Conservation (phyloP, 2,113 vertebrate genomes). For the Hippocampus comes region DNA sequence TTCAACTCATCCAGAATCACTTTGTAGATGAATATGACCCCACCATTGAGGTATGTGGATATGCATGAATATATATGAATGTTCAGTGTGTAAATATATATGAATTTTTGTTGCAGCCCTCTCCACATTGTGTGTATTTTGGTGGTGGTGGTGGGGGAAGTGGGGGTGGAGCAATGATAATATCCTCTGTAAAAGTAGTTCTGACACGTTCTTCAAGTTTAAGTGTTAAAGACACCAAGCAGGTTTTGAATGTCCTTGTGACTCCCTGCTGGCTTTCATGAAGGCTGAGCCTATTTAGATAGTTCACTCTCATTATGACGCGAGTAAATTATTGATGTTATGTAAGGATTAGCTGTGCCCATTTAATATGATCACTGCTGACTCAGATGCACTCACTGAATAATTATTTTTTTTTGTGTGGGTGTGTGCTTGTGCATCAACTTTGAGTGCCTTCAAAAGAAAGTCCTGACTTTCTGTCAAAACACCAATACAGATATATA, state of each 20-base stretch:
- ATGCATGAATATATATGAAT: neutral
- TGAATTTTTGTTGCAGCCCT: neutral
- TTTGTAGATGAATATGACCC: slow-evolving; percentile 79
- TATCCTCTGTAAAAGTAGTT: slow-evolving; percentile 6
- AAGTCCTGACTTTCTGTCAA: too few relatives aligned
- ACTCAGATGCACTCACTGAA: neutral
- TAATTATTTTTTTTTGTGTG: slow-evolving; percentile 28
- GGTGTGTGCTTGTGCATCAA: neutral
- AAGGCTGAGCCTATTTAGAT: neutral
- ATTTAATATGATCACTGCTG: slow-evolving; percentile 6
- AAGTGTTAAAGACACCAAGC: slow-evolving; percentile 45
- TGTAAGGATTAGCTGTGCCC: neutral
- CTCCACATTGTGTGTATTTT: slow-evolving; percentile 10
- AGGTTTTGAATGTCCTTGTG: slow-evolving; percentile 44
- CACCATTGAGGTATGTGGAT: slow-evolving; percentile 71
- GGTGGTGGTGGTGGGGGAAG: slow-evolving; percentile 1
- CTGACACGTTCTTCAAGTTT: slow-evolving; percentile 66
- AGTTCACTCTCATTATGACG: slow-evolving; percentile 17
- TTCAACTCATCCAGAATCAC: slow-evolving; percentile 79
- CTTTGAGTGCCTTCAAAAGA: too few relatives aligned
- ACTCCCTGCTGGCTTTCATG: slow-evolving; percentile 15
- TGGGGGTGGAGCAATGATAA: slow-evolving; percentile 15
- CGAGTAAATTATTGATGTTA: slow-evolving; percentile 30
- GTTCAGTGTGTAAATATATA: neutral
- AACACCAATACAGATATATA: too few relatives aligned